Evolutionary conservation across 2,888 invertebrate genomes (phyloP).

Genomic region (Phalera bucephala): DNA sequence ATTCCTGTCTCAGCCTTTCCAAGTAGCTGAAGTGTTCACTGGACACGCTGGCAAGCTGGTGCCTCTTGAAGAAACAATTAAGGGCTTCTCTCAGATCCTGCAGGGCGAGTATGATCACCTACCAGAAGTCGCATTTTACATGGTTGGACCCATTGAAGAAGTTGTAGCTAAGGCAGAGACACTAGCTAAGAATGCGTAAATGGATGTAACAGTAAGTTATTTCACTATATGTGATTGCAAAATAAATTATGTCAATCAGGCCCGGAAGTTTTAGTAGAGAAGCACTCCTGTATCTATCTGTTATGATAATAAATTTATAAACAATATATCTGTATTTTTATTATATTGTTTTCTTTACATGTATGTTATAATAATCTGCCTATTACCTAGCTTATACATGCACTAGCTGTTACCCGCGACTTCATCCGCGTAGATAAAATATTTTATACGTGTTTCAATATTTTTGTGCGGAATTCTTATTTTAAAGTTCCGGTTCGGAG

Average conservation of each 20-base stretch:
- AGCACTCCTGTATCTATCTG: conserved; percentile 21
- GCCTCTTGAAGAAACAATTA: conserved; percentile 92
- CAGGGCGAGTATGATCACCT: conserved; percentile 94
- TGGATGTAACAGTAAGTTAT: conserved; percentile 20
- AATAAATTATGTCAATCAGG: conserved; percentile 18
- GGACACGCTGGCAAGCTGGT: conserved; percentile 96
- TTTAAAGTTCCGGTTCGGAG: too few relatives aligned
- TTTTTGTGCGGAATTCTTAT: too few relatives aligned
- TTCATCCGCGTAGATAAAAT: too few relatives aligned
- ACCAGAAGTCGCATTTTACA: conserved; percentile 97
- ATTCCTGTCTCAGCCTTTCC: conserved; percentile 97
- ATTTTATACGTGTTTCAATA: too few relatives aligned
- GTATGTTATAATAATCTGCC: too few relatives aligned
- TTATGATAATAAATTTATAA: not conserved
- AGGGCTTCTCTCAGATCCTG: conserved; percentile 93
- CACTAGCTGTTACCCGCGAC: too few relatives aligned
- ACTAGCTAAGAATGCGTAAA: conserved; percentile 79
- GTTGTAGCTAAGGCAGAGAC: conserved; percentile 89
- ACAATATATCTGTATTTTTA: conserved; percentile 40
- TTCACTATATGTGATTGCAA: conserved; percentile 5
- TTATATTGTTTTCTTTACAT: conserved; percentile 17
- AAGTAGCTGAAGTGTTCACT: conserved; percentile 96
- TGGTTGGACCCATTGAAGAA: conserved; percentile 94
- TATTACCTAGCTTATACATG: too few relatives aligned
- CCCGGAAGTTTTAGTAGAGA: conserved; percentile 26